phyloP scores from a whole-genome alignment of 2,113 vertebrate genomes.

The Sapayoa aenigma region DNA sequence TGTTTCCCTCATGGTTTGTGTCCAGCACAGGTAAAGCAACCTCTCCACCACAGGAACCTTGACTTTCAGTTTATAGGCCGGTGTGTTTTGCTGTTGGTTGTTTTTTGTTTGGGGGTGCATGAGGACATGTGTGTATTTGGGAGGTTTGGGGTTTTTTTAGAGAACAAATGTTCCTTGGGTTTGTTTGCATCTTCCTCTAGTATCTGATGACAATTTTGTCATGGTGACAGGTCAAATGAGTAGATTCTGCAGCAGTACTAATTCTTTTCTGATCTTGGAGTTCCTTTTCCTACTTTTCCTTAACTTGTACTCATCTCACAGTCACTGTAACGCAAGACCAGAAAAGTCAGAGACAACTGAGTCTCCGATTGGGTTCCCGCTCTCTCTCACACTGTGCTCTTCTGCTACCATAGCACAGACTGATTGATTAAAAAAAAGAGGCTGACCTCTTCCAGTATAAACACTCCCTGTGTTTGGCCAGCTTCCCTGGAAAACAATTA shows the following conservation, averaged over 20 bases:
- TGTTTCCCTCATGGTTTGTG: too few species aligned
- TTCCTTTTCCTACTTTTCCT: background rate
- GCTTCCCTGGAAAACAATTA: background rate
- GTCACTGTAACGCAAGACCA: background rate
- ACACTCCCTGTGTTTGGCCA: constrained; percentile 8
- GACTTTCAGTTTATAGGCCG: accelerated
- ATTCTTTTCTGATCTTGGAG: background rate
- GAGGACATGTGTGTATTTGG: too few species aligned
- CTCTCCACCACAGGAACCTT: background rate
- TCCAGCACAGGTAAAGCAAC: background rate
- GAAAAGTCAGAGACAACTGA: background rate
- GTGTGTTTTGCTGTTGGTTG: background rate
- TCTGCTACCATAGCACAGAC: background rate
- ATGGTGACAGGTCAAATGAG: background rate
- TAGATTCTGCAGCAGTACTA: background rate
- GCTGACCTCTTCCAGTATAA: constrained; percentile 22
- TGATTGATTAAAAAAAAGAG: background rate
- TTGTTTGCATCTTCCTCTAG: background rate
- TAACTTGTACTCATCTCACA: background rate
- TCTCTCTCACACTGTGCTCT: background rate
- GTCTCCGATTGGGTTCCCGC: background rate
- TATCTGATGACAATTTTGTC: background rate
- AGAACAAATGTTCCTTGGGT: background rate
- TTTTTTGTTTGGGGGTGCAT: background rate
- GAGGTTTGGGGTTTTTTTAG: background rate